Conservation (phyloP, 2,797 vertebrate genomes). For the Crax fasciolata region DNA sequence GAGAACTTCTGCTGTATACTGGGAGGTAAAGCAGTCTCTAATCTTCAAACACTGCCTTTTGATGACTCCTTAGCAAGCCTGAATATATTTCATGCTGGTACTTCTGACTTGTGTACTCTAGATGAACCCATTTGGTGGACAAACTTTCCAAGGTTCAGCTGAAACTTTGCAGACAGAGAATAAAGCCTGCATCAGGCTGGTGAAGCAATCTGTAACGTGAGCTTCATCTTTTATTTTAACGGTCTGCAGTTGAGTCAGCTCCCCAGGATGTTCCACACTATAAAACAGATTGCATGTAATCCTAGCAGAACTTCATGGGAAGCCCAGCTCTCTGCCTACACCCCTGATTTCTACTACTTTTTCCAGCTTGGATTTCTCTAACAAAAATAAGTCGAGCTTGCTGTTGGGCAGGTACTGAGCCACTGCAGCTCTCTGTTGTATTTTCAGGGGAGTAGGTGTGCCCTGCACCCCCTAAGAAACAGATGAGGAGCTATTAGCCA, state of each 20-base stretch:
- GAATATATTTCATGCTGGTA: background rate
- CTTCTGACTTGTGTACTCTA: constrained; percentile 33
- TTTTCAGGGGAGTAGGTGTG: background rate
- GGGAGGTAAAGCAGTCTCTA: background rate
- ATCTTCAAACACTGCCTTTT: background rate
- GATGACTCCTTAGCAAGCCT: constrained; percentile 9
- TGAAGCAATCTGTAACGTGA: constrained; percentile 40
- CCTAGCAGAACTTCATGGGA: constrained; percentile 50
- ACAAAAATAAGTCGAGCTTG: background rate
- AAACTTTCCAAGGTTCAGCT: constrained; percentile 14
- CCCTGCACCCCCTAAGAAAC: background rate
- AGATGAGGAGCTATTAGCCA: background rate
- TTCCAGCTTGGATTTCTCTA: background rate
- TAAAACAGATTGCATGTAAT: constrained; percentile 46
- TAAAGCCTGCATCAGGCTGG: constrained; percentile 8
- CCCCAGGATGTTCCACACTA: background rate
- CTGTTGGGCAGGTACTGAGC: background rate
- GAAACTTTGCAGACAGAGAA: constrained; percentile 27
- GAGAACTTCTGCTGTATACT: background rate
- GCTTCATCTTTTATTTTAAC: constrained; percentile 16
- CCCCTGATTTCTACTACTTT: background rate
- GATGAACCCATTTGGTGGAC: constrained; percentile 28
- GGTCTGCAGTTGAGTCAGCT: constrained; percentile 52
- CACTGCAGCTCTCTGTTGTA: background rate
- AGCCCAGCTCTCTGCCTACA: constrained; percentile 22